A percentile compares a stretch with the other conserved stretches of the same genome.
These are phyloP conservation scores for Drosophila nigrodunni DNA, from an alignment of 1,140 invertebrate species.

Conservation along the genomic window DNA sequence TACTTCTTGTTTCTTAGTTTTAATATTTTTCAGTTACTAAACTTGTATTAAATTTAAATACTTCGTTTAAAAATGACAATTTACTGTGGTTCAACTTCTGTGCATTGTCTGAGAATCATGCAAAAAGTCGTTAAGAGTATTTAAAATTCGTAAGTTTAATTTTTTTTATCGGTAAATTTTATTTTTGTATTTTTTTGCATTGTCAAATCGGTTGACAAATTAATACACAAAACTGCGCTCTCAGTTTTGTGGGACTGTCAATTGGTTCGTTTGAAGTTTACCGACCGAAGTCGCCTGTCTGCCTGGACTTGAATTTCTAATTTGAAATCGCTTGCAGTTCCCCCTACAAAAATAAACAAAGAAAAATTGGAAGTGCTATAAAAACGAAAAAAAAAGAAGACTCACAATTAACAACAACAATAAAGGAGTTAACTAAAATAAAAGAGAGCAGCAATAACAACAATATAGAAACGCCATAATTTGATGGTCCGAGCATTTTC, in stretches of 20 bases:
- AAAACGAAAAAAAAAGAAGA: conserved; percentile 41
- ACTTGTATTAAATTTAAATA: too few relatives aligned
- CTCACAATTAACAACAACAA: conserved; percentile 48
- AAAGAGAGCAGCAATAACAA: conserved; percentile 5
- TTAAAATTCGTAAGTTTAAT: neutral
- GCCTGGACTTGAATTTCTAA: conserved; percentile 63
- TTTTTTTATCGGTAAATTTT: neutral
- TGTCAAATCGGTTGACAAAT: conserved; percentile 71
- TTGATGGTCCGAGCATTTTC: conserved; percentile 68
- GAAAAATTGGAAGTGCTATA: conserved; percentile 52
- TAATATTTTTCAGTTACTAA: too few relatives aligned
- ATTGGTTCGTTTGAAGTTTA: conserved; percentile 61
- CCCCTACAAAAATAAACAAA: conserved; percentile 9
- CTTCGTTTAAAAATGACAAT: too few relatives aligned
- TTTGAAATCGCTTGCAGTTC: conserved; percentile 47
- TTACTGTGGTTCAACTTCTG: too few relatives aligned
- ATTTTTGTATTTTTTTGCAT: conserved; percentile 26
- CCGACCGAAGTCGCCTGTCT: conserved; percentile 32
- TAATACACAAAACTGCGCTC: conserved; percentile 64
- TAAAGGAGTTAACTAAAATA: conserved; percentile 5
- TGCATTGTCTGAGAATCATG: too few relatives aligned
- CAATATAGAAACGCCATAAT: conserved; percentile 50
- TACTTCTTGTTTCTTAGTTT: too few relatives aligned
- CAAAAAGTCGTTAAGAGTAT: neutral
- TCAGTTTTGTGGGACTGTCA: conserved; percentile 39